A percentile compares a stretch with the other conserved stretches of the same genome.
Evolutionary conservation across 2,888 invertebrate genomes (phyloP).

Genomic region (Antheraea assamensis): DNA sequence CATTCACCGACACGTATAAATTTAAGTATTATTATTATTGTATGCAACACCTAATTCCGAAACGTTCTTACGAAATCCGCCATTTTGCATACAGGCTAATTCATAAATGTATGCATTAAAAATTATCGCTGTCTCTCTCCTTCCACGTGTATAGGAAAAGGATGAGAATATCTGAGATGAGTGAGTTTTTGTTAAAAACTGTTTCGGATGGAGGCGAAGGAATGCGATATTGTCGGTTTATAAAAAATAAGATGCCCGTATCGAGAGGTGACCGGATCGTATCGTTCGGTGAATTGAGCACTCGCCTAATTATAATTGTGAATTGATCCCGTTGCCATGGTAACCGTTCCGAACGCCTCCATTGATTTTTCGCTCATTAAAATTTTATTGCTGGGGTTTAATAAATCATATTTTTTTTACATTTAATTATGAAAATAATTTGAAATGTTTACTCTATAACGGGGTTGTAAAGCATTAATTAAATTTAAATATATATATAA

Average conservation of each 20-base stretch:
- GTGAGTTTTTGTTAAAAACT: constrained; percentile 17
- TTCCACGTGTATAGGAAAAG: background rate
- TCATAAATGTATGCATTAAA: background rate
- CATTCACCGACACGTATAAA: background rate
- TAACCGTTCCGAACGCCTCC: constrained; percentile 42
- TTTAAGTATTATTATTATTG: background rate
- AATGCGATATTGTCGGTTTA: constrained; percentile 55
- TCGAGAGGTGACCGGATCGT: constrained; percentile 50
- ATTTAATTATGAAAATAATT: background rate
- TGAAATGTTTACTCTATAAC: too few species aligned
- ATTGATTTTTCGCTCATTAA: constrained; percentile 32
- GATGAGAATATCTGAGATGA: constrained; percentile 12
- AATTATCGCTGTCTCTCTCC: background rate
- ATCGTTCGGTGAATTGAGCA: constrained; percentile 38
- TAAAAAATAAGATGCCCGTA: constrained; percentile 50
- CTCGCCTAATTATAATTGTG: constrained; percentile 57
- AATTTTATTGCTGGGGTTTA: constrained; percentile 14
- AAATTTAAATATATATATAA: too few species aligned
- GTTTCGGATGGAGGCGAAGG: constrained; percentile 37
- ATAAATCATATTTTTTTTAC: too few species aligned
- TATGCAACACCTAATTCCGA: constrained; percentile 2
- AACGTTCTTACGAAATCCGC: background rate
- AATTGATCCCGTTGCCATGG: constrained; percentile 61
- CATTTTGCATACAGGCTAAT: constrained; percentile 15
- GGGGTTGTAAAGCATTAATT: too few species aligned